Evolutionary conservation across 2,113 vertebrate species (phyloP).

Genomic region (Protobothrops mucrosquamatus): DNA sequence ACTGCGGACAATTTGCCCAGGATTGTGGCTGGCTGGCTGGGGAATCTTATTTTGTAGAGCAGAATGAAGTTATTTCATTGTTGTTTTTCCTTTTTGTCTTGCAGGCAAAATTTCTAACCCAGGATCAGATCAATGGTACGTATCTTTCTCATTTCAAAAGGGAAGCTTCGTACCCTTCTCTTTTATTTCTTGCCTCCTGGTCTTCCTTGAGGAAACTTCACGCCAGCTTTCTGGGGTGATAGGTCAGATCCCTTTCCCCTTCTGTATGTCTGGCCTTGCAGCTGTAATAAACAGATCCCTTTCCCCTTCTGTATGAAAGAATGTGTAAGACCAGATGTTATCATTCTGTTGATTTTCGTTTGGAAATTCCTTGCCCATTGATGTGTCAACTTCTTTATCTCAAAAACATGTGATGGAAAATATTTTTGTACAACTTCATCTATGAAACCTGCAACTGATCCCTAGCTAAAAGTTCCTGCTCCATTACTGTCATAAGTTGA

Average conservation of each 20-base stretch:
- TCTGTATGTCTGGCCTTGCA: neutral
- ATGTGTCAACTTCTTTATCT: neutral
- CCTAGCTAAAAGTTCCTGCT: neutral
- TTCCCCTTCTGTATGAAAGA: neutral
- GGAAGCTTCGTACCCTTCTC: too few relatives aligned
- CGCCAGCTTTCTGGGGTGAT: neutral
- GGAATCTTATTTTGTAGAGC: neutral
- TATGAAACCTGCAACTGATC: neutral
- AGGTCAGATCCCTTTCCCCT: neutral
- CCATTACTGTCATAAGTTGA: too few relatives aligned
- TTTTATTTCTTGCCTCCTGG: neutral
- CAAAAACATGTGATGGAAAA: neutral
- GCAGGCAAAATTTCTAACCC: constrained; percentile 88
- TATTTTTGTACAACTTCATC: neutral
- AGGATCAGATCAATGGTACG: constrained; percentile 89
- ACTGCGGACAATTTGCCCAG: neutral
- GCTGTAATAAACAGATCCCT: neutral
- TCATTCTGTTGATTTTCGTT: neutral
- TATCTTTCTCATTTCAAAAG: neutral
- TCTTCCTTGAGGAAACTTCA: neutral
- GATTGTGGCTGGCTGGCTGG: neutral
- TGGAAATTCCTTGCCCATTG: neutral
- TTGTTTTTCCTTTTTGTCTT: constrained; percentile 4
- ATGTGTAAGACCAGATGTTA: neutral
- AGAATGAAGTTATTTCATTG: neutral